A percentile compares a stretch with the other conserved stretches of the same genome.
Evolutionary conservation across 2,113 vertebrate species (phyloP).

Genomic region (Saguinus imperator): DNA sequence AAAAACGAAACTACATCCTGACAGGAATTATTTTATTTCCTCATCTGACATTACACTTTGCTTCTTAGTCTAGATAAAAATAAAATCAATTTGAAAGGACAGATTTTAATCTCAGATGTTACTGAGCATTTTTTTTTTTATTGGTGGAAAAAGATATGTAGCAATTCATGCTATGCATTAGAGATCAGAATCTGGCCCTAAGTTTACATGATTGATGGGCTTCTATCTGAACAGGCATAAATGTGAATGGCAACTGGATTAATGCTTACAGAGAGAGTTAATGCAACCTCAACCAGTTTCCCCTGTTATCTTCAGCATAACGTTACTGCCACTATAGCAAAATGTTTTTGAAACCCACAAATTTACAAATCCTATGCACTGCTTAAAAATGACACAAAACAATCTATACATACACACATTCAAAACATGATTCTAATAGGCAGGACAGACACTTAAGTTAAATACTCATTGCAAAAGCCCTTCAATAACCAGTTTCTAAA

Average conservation of each 20-base stretch:
- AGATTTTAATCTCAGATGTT: slow-evolving; percentile 69
- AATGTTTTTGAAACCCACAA: slow-evolving; percentile 48
- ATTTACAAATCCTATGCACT: background rate
- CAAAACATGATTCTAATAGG: slow-evolving; percentile 18
- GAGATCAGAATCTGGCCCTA: slow-evolving; percentile 30
- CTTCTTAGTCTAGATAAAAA: slow-evolving; percentile 59
- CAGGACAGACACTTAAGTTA: slow-evolving; percentile 4
- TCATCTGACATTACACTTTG: slow-evolving; percentile 50
- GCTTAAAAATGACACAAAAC: slow-evolving; percentile 45
- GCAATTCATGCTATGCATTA: slow-evolving; percentile 48
- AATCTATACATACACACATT: background rate
- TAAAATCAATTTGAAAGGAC: slow-evolving; percentile 60
- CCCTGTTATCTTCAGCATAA: slow-evolving; percentile 47
- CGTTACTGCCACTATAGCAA: background rate
- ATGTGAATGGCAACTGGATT: slow-evolving; percentile 43
- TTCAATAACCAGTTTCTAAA: slow-evolving; percentile 42
- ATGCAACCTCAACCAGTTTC: slow-evolving; percentile 51
- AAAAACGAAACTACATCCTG: slow-evolving; percentile 25
- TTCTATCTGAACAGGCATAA: slow-evolving; percentile 58
- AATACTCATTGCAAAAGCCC: slow-evolving; percentile 39
- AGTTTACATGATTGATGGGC: slow-evolving; percentile 63
- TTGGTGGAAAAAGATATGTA: background rate
- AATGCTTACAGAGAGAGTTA: slow-evolving; percentile 52
- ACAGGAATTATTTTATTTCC: slow-evolving; percentile 57
- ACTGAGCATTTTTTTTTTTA: slow-evolving; percentile 18